Conservation (phyloP, 2,113 vertebrate genomes). For the Pseudorhombus dupliciocellatus region DNA sequence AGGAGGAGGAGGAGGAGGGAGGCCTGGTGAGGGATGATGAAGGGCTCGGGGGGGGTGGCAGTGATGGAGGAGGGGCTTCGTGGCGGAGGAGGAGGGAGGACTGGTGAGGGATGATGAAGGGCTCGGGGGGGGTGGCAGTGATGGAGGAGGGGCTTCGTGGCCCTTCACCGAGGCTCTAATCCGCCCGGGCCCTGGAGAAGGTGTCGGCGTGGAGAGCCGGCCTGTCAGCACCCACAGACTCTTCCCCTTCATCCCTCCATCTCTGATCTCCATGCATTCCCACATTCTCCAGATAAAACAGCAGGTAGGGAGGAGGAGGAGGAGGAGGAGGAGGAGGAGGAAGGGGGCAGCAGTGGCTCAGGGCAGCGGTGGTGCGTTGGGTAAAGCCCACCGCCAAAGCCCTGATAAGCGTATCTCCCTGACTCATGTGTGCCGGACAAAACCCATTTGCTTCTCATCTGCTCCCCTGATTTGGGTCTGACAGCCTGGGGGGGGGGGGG, state of each 20-base stretch:
- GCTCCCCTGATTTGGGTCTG: constrained; percentile 62
- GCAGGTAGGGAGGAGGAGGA: constrained; percentile 41
- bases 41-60: constrained; percentile 9
- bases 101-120: constrained; percentile 4
- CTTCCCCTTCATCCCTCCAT: constrained; percentile 19
- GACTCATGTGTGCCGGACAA: constrained; percentile 74
- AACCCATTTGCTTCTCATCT: constrained; percentile 77
- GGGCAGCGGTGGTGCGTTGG: constrained; percentile 37
- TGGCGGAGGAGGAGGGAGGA: constrained; percentile 10
- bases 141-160: constrained; percentile 10
- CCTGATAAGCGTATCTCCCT: constrained; percentile 76
- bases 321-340: constrained; percentile 15
- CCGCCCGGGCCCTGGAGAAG: constrained; percentile 49
- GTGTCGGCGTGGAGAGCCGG: constrained; percentile 50
- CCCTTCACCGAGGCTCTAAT: constrained; percentile 49
- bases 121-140: constrained; percentile 16
- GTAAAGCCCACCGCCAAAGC: constrained; percentile 57
- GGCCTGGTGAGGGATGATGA: constrained; percentile 6
- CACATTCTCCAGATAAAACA: constrained; percentile 77
- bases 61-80: no score
- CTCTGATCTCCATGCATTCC: constrained; percentile 57
- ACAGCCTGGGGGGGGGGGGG: constrained; percentile 48
- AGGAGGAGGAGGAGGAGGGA: constrained; percentile 13
- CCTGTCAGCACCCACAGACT: constrained; percentile 50
- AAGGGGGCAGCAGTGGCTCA: constrained; percentile 33